Base-by-base conservation (phyloP, 2,113 vertebrate species). In the Rhea americana region DNA sequence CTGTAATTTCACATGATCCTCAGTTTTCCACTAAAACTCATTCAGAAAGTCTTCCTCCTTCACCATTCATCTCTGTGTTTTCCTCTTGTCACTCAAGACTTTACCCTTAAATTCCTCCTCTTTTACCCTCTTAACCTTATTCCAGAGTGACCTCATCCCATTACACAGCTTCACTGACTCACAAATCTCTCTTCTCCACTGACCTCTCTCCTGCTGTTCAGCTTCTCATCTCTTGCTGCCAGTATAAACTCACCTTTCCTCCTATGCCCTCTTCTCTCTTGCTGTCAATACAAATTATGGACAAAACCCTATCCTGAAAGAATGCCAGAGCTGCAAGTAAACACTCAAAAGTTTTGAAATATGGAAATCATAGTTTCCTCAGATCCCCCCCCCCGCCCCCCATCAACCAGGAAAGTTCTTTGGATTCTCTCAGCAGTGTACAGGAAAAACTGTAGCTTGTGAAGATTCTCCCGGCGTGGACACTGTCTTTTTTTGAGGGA, bases 91-190 rank as follows among this genome's bases (percentile, higher is more conserved):
- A 66, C 58, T 48, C 15, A 56, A 65, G 50, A 41, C 16, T 75
- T 41, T 74, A 65, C 43, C 26, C 61, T 89, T 88, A 66, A 90
- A 93, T 86, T 75, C 83, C 74, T 93, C 53, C 70, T 82, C 76
- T 93, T 90, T 75, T 62, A 94, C 90, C 66, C 94, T 95, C 89
- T 93, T 95, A 94, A 95, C 91, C 95, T 90, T 92, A 95, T 90
- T 94, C 86, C 92, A 91, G 78, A 90, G 76, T 71, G 17, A 95
- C 88, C 88, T 93, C 86, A 80, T 93, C 86, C 84, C 58, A 59
- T 89, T 90, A 91, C 87, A 71, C 74, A 87, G 90, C 71, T 91
- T 93, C 83, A 84, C 66, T 91, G 91, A 94, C 90, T 88, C 73
- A 91, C 76, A 95, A 89, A 96, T 79, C 66, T 89, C 26, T 88